These are phyloP conservation scores for Coelopa pilipes DNA, from an alignment of 2,888 invertebrate species.

Conservation along the genomic window DNA sequence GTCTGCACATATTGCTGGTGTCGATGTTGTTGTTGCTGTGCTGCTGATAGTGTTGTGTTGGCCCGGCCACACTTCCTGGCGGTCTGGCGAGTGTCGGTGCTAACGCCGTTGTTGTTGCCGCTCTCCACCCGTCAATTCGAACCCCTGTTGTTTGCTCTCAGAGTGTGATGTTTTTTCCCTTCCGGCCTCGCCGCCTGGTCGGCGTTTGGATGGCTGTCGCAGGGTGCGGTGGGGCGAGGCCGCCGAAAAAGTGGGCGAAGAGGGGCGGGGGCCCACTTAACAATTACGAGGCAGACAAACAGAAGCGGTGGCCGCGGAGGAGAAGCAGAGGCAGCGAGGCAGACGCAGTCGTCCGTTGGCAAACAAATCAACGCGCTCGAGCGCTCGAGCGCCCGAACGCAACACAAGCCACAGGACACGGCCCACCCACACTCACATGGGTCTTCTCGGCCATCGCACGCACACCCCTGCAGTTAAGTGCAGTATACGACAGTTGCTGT, in stretches of 20 bases:
- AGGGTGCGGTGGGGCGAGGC: neutral
- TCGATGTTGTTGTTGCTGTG: neutral
- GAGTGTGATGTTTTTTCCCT: neutral
- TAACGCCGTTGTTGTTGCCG: neutral
- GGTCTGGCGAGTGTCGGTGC: neutral
- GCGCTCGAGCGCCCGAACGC: constrained; percentile 38
- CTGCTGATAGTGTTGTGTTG: neutral
- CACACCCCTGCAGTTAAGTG: too few species aligned
- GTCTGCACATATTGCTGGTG: neutral
- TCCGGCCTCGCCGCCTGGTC: neutral
- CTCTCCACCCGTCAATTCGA: neutral
- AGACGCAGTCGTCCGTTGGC: constrained; percentile 26
- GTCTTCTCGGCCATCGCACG: too few species aligned
- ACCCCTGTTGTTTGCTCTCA: neutral
- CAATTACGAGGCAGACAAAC: constrained; percentile 18
- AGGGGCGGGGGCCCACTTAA: constrained; percentile 27
- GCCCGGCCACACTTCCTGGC: neutral
- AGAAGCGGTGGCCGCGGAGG: neutral
- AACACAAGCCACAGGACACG: neutral
- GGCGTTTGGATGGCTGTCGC: constrained; percentile 1
- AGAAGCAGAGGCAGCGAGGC: neutral
- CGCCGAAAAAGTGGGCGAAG: neutral
- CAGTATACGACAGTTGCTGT: neutral
- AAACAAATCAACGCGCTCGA: constrained; percentile 50
- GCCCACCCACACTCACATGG: neutral